Conservation (phyloP, 2,113 vertebrate species). For the Chiloscyllium plagiosum region DNA sequence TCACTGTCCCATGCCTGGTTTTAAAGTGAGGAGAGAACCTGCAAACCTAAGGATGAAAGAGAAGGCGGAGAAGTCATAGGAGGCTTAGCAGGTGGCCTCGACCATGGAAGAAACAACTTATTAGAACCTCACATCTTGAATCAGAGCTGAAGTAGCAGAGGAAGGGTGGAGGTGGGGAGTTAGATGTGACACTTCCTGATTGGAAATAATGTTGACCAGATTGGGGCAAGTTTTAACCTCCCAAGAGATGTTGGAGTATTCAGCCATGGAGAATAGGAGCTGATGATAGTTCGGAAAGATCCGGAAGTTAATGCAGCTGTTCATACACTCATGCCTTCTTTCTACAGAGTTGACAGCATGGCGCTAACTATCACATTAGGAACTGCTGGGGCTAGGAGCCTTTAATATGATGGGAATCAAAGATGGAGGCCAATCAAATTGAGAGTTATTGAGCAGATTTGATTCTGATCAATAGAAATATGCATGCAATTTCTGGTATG, state of each 20-base stretch:
- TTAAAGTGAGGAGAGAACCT: background rate
- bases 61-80: background rate
- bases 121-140: background rate
- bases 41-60: background rate
- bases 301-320: background rate
- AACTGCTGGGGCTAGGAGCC: background rate
- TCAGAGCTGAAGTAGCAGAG: background rate
- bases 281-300: background rate
- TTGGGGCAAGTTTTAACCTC: background rate
- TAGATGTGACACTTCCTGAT: background rate
- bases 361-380: background rate
- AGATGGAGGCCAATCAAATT: background rate
- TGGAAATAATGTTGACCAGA: background rate
- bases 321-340: background rate
- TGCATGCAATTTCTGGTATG: background rate
- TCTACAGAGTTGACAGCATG: background rate
- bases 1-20: background rate
- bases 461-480: background rate
- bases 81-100: background rate
- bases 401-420: background rate
- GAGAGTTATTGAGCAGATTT: background rate
- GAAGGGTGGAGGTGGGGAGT: background rate
- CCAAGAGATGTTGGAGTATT: background rate
- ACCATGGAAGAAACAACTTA: too few species aligned
- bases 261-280: background rate